A percentile compares a stretch with the other conserved stretches of the same genome.
phyloP scores from a whole-genome alignment of 2,797 vertebrate genomes.

The Gymnothorax reevesii region DNA sequence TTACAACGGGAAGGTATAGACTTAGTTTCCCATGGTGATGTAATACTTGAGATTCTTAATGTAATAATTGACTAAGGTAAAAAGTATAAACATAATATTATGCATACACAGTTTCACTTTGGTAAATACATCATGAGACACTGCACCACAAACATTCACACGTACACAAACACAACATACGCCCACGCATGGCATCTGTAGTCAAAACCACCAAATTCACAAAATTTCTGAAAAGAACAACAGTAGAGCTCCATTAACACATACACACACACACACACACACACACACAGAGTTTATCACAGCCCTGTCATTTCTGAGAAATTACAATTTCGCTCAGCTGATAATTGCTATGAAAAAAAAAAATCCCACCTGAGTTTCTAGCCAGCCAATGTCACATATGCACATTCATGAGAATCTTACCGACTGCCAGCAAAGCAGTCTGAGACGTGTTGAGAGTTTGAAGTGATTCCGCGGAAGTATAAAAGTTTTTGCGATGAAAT shows the following conservation, averaged over 20 bases:
- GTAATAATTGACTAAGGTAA: too few species aligned
- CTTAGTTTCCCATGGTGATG: too few species aligned
- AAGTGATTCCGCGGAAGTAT: too few species aligned
- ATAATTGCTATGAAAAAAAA: background rate
- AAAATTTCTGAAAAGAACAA: background rate
- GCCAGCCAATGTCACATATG: background rate
- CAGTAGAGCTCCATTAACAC: background rate
- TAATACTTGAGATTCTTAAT: too few species aligned
- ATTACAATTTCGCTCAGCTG: background rate
- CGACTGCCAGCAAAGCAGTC: background rate
- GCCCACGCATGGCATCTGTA: background rate
- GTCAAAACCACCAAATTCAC: background rate
- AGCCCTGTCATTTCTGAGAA: constrained; percentile 13
- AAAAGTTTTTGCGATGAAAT: background rate
- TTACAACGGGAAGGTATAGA: background rate
- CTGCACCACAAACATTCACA: background rate
- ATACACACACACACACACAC: background rate
- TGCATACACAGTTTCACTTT: background rate
- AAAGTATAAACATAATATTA: too few species aligned
- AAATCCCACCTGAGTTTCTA: background rate
- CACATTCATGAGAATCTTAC: background rate
- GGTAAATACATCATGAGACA: background rate
- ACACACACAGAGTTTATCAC: background rate
- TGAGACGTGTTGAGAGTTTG: background rate
- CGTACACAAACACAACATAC: background rate